Evolutionary conservation across 2,888 invertebrate genomes (phyloP).

Genomic region (Sturmia bella): DNA sequence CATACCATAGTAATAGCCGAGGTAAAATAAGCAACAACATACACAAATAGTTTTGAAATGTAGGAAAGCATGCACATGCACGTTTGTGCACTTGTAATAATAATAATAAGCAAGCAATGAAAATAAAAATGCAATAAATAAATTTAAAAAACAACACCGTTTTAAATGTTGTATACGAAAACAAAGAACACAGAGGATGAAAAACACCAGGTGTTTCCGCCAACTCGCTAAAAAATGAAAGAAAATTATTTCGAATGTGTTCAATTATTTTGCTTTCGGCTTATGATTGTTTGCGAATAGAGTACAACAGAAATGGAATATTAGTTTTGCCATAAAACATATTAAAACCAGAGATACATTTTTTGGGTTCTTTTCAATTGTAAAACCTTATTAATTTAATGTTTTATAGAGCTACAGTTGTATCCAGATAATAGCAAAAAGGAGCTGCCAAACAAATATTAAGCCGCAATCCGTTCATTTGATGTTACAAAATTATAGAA

Average conservation of each 20-base stretch:
- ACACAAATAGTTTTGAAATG: neutral
- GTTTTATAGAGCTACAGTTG: too few species aligned
- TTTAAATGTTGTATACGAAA: neutral
- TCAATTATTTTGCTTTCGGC: too few species aligned
- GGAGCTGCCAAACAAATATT: too few species aligned
- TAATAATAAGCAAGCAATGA: neutral
- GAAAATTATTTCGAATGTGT: neutral
- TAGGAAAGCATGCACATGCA: neutral
- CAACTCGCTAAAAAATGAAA: slow-evolving; percentile 15
- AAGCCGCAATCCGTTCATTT: too few species aligned
- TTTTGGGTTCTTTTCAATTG: too few species aligned
- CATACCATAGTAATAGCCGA: neutral
- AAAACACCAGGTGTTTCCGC: slow-evolving; percentile 41
- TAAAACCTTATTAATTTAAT: too few species aligned
- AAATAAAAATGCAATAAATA: slow-evolving; percentile 5
- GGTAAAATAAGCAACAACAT: slow-evolving; percentile 1
- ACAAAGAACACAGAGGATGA: neutral
- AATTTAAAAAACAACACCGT: neutral
- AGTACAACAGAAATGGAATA: too few species aligned
- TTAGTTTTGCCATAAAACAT: too few species aligned
- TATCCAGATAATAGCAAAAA: too few species aligned
- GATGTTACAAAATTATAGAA: too few species aligned
- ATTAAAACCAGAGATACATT: too few species aligned
- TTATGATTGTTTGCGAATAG: too few species aligned
- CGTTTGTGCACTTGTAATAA: neutral